phyloP scores from a whole-genome alignment of 2,113 vertebrate genomes.

The Oryzias celebensis region DNA sequence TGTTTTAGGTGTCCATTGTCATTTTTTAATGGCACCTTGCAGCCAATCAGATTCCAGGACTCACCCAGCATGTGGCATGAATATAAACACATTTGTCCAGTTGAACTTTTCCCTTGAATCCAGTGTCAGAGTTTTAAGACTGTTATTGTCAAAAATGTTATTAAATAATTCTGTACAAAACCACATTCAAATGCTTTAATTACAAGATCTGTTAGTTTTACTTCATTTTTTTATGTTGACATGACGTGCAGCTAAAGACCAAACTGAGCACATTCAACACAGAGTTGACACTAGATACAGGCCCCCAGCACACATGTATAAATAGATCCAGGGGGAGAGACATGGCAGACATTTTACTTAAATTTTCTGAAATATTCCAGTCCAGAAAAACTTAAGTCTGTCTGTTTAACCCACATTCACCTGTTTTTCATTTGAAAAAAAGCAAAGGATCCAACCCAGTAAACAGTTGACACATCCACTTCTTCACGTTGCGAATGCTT shows the following conservation, averaged over 20 bases:
- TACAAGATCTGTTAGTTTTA: too few relatives aligned
- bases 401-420: slow-evolving; percentile 13
- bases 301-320: slow-evolving; percentile 34
- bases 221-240: neutral
- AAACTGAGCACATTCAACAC: slow-evolving; percentile 2
- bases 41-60: too few relatives aligned
- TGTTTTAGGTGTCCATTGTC: too few relatives aligned
- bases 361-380: neutral
- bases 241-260: slow-evolving; percentile 8
- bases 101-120: too few relatives aligned
- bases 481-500: slow-evolving; percentile 46
- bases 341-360: slow-evolving; percentile 1
- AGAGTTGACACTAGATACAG: slow-evolving; percentile 34
- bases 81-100: too few relatives aligned
- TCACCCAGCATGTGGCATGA: too few relatives aligned
- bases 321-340: slow-evolving; percentile 51
- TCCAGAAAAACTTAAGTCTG: neutral
- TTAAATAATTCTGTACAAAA: too few relatives aligned
- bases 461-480: slow-evolving; percentile 42
- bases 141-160: too few relatives aligned
- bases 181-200: too few relatives aligned
- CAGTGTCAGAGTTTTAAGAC: too few relatives aligned
- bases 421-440: slow-evolving; percentile 16
- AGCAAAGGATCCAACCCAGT: slow-evolving; percentile 31
- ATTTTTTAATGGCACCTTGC: too few relatives aligned